Conservation (phyloP, 2,113 vertebrate species). For the Microcebus lehilahytsara region DNA sequence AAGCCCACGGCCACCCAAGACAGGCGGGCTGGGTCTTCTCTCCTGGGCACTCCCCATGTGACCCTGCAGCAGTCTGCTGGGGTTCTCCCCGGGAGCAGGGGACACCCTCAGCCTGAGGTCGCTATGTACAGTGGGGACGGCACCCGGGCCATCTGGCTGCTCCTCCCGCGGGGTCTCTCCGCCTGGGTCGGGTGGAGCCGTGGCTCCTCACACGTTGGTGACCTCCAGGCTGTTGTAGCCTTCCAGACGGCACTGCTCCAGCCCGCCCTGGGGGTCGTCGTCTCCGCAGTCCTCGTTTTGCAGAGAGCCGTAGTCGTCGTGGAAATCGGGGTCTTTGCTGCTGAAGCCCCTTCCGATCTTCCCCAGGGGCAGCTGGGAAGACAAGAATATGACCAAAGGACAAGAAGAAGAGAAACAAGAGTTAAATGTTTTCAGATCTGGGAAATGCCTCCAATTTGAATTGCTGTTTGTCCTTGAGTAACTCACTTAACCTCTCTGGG, state of each 20-base stretch:
- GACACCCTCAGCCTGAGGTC: rapidly evolving
- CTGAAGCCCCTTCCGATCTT: constrained; percentile 86
- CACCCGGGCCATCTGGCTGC: rapidly evolving
- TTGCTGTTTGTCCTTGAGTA: not conserved
- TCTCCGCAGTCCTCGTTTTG: constrained; percentile 81
- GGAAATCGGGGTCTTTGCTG: constrained; percentile 82
- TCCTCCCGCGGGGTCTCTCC: not conserved
- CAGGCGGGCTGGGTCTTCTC: not conserved
- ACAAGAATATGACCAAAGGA: not conserved
- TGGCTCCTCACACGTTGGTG: constrained; percentile 85
- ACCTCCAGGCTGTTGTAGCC: constrained; percentile 86
- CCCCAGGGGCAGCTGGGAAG: constrained; percentile 86
- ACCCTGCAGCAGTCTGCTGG: not conserved
- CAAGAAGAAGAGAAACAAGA: not conserved
- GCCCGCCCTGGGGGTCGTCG: constrained; percentile 75
- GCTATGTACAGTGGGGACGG: not conserved
- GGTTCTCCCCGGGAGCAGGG: not conserved
- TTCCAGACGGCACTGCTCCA: constrained; percentile 82
- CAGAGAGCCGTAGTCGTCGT: constrained; percentile 85
- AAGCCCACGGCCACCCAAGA: rapidly evolving
- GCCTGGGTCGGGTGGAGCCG: rapidly evolving
- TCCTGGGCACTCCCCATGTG: not conserved
- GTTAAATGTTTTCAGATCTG: not conserved
- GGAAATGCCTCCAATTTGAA: rapidly evolving
- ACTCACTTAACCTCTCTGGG: constrained; percentile 1